Base-by-base conservation (phyloP, 2,797 vertebrate genomes). In the Austrolebias charrua region DNA sequence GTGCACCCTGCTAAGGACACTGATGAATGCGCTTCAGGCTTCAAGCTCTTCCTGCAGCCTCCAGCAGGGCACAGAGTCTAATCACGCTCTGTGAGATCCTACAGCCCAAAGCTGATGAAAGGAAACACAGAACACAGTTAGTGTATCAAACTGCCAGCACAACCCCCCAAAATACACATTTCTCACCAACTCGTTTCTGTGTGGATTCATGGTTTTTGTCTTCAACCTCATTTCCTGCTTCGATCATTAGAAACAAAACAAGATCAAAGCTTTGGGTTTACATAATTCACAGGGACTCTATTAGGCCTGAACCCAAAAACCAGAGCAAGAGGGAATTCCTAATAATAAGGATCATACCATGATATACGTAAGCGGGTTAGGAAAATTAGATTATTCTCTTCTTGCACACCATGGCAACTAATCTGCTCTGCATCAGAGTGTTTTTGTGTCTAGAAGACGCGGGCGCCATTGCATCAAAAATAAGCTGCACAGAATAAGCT, bases 21-120 rank as follows among this genome's bases (percentile, higher is more conserved):
- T 94, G 93, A 94, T 94, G 93, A 94, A 93, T 87, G 85, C 90
- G 86, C 91, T 83, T 81, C 86, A 80, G 92, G 88, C 89, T 91
- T 91, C 92, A 91, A 92, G 89, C 93, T 92, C 83, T 66, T 92
- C 89, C 76, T 53, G 81, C 86, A 84, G 87, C 91, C 91, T 86
- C 51, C 67, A 88, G 90, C 73, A 29, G 83, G 86, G 89, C 86
- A 40, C 38, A 78, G 86, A 85, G 92, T 88, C 91, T 90, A 89
- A 93, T 92, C 91, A 91, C 69, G 63, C 87, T 78, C 86, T 82
- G 84, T 75, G 86, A 92, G 92, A 91, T 90, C 85, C 88, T 83
- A 84, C 76, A 75, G 90, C 90, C 87, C 83, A 88, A 85, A 86
- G 83, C 93, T 94, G 93, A 95, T 92, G 87, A 94, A 83, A 89